phyloP scores from a whole-genome alignment of 2,113 vertebrate species.

The Apodemus sylvaticus region DNA sequence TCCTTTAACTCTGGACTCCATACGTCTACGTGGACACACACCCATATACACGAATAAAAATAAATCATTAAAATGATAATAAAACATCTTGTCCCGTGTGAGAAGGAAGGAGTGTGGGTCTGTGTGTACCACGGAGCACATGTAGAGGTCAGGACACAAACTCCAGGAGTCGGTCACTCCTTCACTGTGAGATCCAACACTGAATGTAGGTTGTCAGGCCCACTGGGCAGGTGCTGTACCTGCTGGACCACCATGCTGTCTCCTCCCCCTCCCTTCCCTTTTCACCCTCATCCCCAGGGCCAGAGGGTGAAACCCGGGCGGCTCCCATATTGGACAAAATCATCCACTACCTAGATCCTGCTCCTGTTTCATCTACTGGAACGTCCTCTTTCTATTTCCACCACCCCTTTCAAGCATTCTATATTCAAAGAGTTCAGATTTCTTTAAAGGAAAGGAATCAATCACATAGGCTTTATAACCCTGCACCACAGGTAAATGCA shows the following conservation, averaged over 20 bases:
- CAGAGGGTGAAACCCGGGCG: not conserved
- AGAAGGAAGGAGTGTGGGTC: too few relatives aligned
- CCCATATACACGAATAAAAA: not conserved
- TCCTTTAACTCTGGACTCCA: not conserved
- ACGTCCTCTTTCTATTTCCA: not conserved
- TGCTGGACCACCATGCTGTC: not conserved
- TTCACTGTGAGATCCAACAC: not conserved
- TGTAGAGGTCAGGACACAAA: not conserved
- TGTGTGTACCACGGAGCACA: not conserved
- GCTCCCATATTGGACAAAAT: not conserved
- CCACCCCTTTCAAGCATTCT: constrained; percentile 14
- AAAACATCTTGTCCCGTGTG: not conserved
- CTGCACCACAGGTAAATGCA: not conserved
- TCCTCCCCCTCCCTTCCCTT: too few relatives aligned
- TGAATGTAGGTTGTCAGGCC: not conserved
- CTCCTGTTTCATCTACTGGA: not conserved
- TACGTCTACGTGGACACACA: not conserved
- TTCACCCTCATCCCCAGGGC: too few relatives aligned
- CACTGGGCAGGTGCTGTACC: not conserved
- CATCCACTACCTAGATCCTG: not conserved
- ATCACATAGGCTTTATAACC: not conserved
- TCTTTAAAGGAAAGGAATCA: constrained; percentile 12
- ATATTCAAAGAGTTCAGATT: constrained; percentile 35
- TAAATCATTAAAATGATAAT: not conserved
- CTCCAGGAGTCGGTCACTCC: not conserved